These are phyloP conservation scores for Hypothenemus hampei DNA, from an alignment of 1,140 invertebrate genomes.

Conservation along the genomic window DNA sequence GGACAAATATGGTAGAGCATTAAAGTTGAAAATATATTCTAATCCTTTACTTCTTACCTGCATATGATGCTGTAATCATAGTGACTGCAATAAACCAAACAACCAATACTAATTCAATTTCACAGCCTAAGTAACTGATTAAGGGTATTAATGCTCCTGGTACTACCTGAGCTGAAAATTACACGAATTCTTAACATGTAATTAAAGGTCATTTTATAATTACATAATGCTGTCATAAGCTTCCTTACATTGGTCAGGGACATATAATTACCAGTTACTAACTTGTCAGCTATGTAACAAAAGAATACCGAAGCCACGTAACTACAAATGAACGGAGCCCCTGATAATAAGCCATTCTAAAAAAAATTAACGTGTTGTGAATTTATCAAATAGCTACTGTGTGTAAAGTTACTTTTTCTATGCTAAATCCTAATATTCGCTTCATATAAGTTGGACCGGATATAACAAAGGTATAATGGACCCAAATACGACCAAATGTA, in stretches of 20 bases:
- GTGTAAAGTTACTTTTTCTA: slow-evolving; percentile 53
- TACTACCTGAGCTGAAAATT: slow-evolving; percentile 60
- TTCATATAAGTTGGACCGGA: slow-evolving; percentile 69
- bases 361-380: slow-evolving; percentile 9
- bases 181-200: background rate
- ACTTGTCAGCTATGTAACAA: slow-evolving; percentile 63
- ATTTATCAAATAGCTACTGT: too few species aligned
- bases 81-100: slow-evolving; percentile 68
- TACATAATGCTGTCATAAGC: slow-evolving; percentile 58
- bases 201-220: slow-evolving; percentile 9
- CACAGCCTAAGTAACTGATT: slow-evolving; percentile 63
- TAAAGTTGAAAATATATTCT: too few species aligned
- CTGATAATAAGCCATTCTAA: slow-evolving; percentile 61
- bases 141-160: slow-evolving; percentile 60
- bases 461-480: slow-evolving; percentile 67
- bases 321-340: slow-evolving; percentile 63
- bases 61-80: slow-evolving; percentile 66
- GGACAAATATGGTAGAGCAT: background rate
- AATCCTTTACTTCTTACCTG: slow-evolving; percentile 43
- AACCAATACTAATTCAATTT: slow-evolving; percentile 54
- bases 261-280: slow-evolving; percentile 55
- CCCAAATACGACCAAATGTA: slow-evolving; percentile 68
- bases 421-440: slow-evolving; percentile 61
- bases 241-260: slow-evolving; percentile 61
- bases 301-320: slow-evolving; percentile 66